Evolutionary conservation across 2,888 invertebrate genomes (phyloP).

Genomic region (Chymomyza amoena): DNA sequence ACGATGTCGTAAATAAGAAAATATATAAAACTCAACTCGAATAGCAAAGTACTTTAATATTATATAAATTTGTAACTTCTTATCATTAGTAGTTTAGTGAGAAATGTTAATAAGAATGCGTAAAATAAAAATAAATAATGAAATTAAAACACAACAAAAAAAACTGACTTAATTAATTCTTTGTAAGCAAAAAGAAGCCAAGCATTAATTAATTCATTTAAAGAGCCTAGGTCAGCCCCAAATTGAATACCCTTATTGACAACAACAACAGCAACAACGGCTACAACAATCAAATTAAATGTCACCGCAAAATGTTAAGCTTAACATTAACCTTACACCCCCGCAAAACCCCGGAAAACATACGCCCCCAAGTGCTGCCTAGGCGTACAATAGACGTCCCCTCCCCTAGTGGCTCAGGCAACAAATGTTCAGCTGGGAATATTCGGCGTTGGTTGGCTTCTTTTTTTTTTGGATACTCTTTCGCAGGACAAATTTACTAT

Average conservation of each 20-base stretch:
- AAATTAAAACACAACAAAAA: conserved; percentile 2
- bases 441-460: background rate
- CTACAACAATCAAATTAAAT: background rate
- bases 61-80: conserved; percentile 62
- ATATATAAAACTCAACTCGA: background rate
- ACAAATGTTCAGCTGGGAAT: background rate
- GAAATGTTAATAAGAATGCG: conserved; percentile 60
- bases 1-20: background rate
- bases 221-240: background rate
- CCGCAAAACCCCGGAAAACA: background rate
- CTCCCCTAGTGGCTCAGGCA: background rate
- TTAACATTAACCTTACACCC: background rate
- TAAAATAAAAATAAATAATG: conserved; percentile 27
- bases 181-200: background rate
- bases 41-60: conserved; percentile 5
- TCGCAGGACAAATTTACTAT: too few relatives aligned
- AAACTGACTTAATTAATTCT: background rate
- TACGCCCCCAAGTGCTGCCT: background rate
- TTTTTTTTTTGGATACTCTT: background rate
- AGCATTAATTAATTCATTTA: background rate
- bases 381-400: background rate
- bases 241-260: conserved; percentile 3
- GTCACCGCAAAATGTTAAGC: conserved; percentile 2
- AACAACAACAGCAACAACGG: background rate
- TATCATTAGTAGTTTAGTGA: conserved; percentile 70